Evolutionary conservation across 1,140 invertebrate species (phyloP), one percentile per base, ranked within the genome.

Genomic region (Drosophila melanogaster): DNA sequence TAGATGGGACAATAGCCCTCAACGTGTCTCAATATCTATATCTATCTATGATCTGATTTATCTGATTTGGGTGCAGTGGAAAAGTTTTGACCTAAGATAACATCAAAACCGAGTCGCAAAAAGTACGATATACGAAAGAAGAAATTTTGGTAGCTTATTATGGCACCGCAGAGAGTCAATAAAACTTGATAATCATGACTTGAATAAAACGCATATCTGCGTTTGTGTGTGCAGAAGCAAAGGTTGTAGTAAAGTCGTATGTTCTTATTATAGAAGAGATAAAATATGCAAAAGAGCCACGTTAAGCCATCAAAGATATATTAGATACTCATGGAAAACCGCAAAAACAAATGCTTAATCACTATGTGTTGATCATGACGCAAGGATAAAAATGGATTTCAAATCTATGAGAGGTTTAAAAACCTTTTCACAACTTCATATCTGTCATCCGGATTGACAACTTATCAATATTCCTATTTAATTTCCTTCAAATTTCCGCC

Each of bases 1-100:
- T 85, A 70, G 59, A 26, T 53, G 46, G 46, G 65, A 71, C 61
- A 56, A 56, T 58, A 26, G 75, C 67, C 56, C 54, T 47, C 47
- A 41, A 47, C 19, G 24, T 43, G 26, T 43, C 14, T 22, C 19
- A 22, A 22, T 22, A 22, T 22, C 19, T 15, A 6, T 12, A 30
- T 22, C 35, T 19, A 15, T 74, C 46, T 50, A 40, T 43, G 53
- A 38, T 46, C 33, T 14, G 43, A 37, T 40, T n/a, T 24, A 38
- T 43, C 33, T 11, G 43, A 37, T 37, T n/a, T 24, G 46, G 30
- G 40, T 33, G n/a, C 40, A 76, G 40, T 83, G 79, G 79, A 87
- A 67, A 87, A 83, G 61, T 57, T 87, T 79, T 69, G n/a, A 47
- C 61, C 38, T 49, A 64, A 50, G 77, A 64, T 58, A 60, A 57